Base-by-base conservation (phyloP, 2,888 invertebrate genomes). In the Yponomeuta sedellus region DNA sequence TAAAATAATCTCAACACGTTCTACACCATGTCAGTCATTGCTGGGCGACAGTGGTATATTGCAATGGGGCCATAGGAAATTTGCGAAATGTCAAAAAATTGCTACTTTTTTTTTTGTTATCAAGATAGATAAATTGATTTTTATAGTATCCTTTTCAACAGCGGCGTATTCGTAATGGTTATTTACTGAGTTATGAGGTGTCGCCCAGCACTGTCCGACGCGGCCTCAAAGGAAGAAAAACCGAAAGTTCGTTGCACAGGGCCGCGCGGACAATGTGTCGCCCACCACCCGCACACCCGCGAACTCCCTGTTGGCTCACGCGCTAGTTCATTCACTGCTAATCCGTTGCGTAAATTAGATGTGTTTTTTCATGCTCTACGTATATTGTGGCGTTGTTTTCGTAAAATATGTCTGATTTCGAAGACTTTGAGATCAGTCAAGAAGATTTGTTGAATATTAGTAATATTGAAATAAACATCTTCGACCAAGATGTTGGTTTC, bases 371-470 rank as follows among this genome's bases (percentile, higher is more conserved):
- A n/a, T 19, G 63, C 39, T 28, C 28, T 28, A 12, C 39, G 16
- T n/a, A 39, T 63, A 39, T 34, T 63, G n/a, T 28, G 2, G 28
- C 5, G 28, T 28, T 28, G 28, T 28, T 28, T 28, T 28, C 39
- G 63, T 39, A 39, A 39, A 19, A n/a, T 16, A 34, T n/a, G n/a
- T 12, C 16, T 19, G 65, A 66, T 64, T 67, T 67, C 40, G 67
- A 66, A 25, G 67, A 68, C 40, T 67, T 67, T 65, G 68, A 68
- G 28, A 64, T 69, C 25, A 68, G 52, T 25, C 65, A 68, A 65
- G 68, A 68, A 61, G 65, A 66, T 22, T 20, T 69, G 56, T 28
- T 65, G 19, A 64, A 67, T 25, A 66, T 69, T 39, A 68, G 68
- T 11, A 68, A 66, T 57, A 66, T 69, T 10, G 66, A 69, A 64